These are phyloP conservation scores for Pyrrhosoma nymphula DNA, from an alignment of 2,888 invertebrate species.

Conservation along the genomic window DNA sequence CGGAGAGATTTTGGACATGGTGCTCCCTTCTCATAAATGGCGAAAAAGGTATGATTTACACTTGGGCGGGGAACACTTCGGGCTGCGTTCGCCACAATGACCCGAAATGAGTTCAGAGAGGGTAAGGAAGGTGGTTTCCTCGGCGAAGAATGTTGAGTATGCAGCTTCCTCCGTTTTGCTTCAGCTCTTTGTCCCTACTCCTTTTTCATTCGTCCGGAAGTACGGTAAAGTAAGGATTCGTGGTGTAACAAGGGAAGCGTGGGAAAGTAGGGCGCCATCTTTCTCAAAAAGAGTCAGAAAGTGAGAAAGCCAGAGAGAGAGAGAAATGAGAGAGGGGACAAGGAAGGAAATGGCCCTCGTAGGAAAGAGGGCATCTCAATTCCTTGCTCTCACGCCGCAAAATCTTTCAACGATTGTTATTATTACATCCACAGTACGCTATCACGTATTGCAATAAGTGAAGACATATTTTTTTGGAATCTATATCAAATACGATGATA, in stretches of 20 bases:
- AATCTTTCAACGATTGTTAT: neutral
- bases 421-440: neutral
- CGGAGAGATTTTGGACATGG: neutral
- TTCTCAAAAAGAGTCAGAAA: neutral
- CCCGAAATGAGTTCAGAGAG: neutral
- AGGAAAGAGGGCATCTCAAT: neutral
- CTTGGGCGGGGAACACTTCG: neutral
- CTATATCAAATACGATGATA: too few relatives aligned
- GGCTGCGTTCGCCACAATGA: neutral
- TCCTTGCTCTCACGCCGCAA: neutral
- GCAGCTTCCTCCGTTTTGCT: constrained; percentile 48
- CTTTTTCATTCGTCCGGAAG: constrained; percentile 1
- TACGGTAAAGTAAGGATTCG: neutral
- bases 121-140: neutral
- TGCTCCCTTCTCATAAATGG: neutral
- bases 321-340: neutral
- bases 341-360: neutral
- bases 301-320: neutral
- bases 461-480: too few relatives aligned
- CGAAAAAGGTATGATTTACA: neutral
- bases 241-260: neutral
- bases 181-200: neutral
- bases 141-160: neutral
- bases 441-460: too few relatives aligned
- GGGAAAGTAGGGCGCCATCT: neutral